Conservation (phyloP, 2,888 invertebrate genomes). For the Eupithecia subfuscata region DNA sequence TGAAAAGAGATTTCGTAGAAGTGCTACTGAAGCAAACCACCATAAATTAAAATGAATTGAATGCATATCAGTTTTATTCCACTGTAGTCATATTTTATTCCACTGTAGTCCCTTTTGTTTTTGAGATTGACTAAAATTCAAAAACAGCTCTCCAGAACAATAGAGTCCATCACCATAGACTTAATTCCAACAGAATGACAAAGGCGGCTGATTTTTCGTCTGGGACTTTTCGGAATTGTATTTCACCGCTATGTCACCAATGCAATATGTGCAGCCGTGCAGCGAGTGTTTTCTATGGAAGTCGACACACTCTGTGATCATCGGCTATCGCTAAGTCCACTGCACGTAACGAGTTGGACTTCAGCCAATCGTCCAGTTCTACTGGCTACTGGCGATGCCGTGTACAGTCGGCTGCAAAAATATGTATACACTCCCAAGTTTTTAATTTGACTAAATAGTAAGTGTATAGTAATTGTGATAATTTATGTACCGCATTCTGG, state of each 20-base stretch:
- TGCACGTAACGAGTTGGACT: constrained; percentile 41
- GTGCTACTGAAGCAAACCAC: background rate
- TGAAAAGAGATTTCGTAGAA: constrained; percentile 12
- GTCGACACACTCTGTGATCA: constrained; percentile 36
- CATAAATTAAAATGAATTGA: background rate
- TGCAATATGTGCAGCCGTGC: constrained; percentile 32
- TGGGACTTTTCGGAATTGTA: constrained; percentile 24
- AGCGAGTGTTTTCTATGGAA: constrained; percentile 38
- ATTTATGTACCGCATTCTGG: too few relatives aligned
- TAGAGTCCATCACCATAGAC: background rate
- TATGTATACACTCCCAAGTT: too few relatives aligned
- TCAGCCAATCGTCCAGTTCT: constrained; percentile 38
- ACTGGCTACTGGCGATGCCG: constrained; percentile 31
- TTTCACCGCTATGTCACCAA: constrained; percentile 27
- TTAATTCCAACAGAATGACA: background rate
- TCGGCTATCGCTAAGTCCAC: constrained; percentile 39
- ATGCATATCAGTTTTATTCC: background rate
- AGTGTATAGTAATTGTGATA: too few relatives aligned
- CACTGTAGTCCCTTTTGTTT: background rate
- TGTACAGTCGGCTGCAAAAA: too few relatives aligned
- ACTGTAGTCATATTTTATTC: background rate
- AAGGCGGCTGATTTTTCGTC: constrained; percentile 8
- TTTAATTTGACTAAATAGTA: too few relatives aligned
- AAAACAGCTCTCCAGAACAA: constrained; percentile 2
- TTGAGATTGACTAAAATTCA: background rate